phyloP scores from a whole-genome alignment of 2,113 vertebrate genomes.

The Kobus ellipsiprymnus region DNA sequence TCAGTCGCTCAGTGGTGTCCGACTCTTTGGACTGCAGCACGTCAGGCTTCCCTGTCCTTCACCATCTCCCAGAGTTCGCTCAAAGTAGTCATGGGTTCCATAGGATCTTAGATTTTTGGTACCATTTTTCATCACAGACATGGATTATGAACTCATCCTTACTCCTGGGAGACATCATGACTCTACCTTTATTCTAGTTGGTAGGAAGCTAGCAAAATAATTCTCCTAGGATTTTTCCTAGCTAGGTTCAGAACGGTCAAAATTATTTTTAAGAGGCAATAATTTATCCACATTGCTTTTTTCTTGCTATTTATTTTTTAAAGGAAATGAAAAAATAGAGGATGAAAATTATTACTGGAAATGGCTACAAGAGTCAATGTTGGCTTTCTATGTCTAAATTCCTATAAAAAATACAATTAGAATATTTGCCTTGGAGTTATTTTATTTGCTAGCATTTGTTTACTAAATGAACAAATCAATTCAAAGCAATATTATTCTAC shows the following conservation, averaged over 20 bases:
- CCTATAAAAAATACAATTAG: neutral
- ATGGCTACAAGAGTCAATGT: neutral
- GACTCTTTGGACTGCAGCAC: neutral
- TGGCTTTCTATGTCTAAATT: neutral
- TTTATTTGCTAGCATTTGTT: neutral
- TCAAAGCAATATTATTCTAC: neutral
- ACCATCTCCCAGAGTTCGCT: neutral
- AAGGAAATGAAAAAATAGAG: neutral
- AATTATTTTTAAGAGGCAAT: neutral
- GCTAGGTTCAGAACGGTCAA: neutral
- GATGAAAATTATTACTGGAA: neutral
- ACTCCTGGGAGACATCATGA: neutral
- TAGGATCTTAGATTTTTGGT: neutral
- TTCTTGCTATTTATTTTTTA: neutral
- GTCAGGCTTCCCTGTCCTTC: neutral
- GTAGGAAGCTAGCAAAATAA: neutral
- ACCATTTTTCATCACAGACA: neutral
- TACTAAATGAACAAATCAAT: neutral
- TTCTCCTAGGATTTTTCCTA: neutral
- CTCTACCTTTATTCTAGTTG: neutral
- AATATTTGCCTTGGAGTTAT: neutral
- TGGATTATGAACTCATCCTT: neutral
- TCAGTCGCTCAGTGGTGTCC: accelerated
- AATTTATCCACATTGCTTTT: neutral
- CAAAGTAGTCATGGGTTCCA: neutral